These are phyloP conservation scores for Drosophila testacea DNA, from an alignment of 2,888 invertebrate genomes.

Conservation along the genomic window DNA sequence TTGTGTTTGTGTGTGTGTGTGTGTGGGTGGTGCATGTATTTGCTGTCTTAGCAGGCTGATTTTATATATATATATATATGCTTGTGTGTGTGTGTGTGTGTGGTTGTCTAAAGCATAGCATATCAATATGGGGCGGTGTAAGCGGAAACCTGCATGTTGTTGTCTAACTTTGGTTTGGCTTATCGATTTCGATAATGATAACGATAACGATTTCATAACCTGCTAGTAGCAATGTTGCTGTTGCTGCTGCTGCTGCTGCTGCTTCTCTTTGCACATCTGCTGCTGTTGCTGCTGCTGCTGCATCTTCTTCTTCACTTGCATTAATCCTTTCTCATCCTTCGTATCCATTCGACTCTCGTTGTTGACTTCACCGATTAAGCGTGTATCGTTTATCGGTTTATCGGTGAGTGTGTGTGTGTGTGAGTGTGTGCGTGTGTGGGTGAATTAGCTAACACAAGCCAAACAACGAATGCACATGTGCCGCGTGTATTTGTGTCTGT, in stretches of 20 bases:
- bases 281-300: constrained; percentile 1
- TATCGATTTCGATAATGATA: constrained; percentile 33
- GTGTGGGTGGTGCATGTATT: constrained; percentile 21
- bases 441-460: constrained; percentile 26
- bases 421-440: constrained; percentile 12
- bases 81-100: constrained; percentile 10
- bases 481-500: constrained; percentile 10
- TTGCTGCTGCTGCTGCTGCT: constrained; percentile 16
- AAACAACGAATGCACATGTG: constrained; percentile 29
- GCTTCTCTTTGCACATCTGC: not conserved
- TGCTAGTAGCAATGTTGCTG: constrained; percentile 33
- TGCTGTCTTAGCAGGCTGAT: not conserved
- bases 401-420: constrained; percentile 4
- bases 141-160: constrained; percentile 37
- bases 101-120: constrained; percentile 32
- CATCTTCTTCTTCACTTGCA: constrained; percentile 5
- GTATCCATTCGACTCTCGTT: constrained; percentile 13
- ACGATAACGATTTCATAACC: constrained; percentile 37
- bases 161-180: constrained; percentile 23
- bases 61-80: too few relatives aligned
- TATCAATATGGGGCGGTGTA: constrained; percentile 51
- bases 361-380: constrained; percentile 38
- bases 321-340: constrained; percentile 17
- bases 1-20: constrained; percentile 15
- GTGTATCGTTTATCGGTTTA: constrained; percentile 32